Conservation (phyloP, 2,888 invertebrate species). For the Epinotia nisella region DNA sequence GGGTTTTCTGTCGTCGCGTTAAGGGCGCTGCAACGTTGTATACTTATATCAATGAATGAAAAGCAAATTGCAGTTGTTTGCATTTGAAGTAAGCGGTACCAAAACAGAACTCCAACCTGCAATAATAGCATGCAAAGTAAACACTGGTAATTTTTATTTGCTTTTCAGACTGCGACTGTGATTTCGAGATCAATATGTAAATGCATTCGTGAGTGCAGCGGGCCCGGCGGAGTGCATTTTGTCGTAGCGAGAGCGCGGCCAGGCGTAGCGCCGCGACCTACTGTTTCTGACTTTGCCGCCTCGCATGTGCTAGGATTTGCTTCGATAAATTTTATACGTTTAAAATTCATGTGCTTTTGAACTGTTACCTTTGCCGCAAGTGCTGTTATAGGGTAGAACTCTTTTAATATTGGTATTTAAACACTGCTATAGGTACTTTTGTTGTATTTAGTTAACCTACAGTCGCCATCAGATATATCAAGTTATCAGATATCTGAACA, state of each 20-base stretch:
- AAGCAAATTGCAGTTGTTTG: neutral
- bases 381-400: neutral
- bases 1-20: no score
- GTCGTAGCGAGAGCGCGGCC: constrained; percentile 69
- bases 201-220: constrained; percentile 73
- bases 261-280: constrained; percentile 60
- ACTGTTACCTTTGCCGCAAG: constrained; percentile 17
- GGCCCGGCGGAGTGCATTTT: constrained; percentile 72
- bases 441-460: no score
- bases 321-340: constrained; percentile 36
- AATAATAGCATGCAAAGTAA: constrained; percentile 42
- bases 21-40: neutral
- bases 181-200: constrained; percentile 81
- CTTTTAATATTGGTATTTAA: constrained; percentile 12
- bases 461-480: no score
- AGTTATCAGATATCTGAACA: no score
- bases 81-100: constrained; percentile 22
- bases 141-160: constrained; percentile 64
- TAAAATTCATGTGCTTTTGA: constrained; percentile 35
- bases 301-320: constrained; percentile 55
- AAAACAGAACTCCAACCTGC: constrained; percentile 26
- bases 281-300: constrained; percentile 64
- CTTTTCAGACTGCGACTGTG: constrained; percentile 67
- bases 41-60: neutral
- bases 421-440: neutral